Conservation (phyloP, 1,140 invertebrate species). For the Chironomus striatipennis region DNA sequence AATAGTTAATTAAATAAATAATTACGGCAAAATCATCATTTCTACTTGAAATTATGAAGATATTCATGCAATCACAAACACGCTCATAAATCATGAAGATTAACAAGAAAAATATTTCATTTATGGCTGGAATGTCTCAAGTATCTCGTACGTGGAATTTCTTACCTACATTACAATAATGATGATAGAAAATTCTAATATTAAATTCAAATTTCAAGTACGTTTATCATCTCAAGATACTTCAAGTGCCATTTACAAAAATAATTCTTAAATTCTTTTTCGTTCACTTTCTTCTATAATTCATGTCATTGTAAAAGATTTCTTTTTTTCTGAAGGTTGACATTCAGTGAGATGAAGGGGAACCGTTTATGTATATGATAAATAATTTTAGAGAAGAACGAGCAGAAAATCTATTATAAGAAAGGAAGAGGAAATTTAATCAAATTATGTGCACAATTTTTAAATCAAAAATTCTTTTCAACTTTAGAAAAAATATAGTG, state of each 20-base stretch:
- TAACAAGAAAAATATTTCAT: neutral
- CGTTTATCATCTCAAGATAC: neutral
- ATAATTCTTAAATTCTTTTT: too few relatives aligned
- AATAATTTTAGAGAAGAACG: neutral
- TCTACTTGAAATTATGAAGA: too few relatives aligned
- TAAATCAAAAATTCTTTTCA: neutral
- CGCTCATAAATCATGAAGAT: too few relatives aligned
- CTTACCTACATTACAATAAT: neutral
- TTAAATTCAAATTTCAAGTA: neutral
- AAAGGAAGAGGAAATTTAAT: neutral
- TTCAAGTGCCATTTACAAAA: neutral
- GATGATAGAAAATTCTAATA: neutral
- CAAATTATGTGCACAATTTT: neutral
- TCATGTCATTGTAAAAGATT: neutral
- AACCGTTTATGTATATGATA: neutral
- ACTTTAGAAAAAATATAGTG: too few relatives aligned
- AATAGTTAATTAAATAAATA: neutral
- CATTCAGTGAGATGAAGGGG: neutral
- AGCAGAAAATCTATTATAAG: too few relatives aligned
- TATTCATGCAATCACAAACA: too few relatives aligned
- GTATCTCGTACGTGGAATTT: slow-evolving; percentile 12
- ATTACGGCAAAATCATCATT: neutral
- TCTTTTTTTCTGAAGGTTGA: neutral
- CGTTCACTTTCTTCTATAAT: neutral
- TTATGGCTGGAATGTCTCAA: neutral